Evolutionary conservation across 1,140 invertebrate genomes (phyloP), one percentile per base, ranked within the genome.

Genomic region (Aphelenchoides avenae): DNA sequence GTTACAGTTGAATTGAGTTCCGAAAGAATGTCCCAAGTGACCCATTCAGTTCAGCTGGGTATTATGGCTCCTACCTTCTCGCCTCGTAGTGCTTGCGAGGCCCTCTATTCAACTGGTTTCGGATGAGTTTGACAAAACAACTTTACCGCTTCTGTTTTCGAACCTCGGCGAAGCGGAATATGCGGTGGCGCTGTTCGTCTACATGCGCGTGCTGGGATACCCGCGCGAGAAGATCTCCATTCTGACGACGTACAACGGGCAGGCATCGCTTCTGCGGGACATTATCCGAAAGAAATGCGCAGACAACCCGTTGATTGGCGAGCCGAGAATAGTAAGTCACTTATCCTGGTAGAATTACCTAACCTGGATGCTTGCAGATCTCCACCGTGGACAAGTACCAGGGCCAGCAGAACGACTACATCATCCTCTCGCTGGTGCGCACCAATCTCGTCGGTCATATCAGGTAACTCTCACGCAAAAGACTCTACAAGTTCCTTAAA

Each of bases 141-240:
- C 24, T 50, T 50, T 9, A n/a, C n/a, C 57, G 46, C 40, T 65
- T 60, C 49, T 54, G 41, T 68, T 79, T 36, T 78, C 93, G 85
- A 99, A 99, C 83, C 81, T 99, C 15, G 93, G 90, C 0, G 95
- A 99, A 81, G 95, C 95, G 0, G 95, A 99, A 75, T 99, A 94
- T 78, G 87, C 92, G 56, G 92, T 97, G 0, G 92, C 91, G 0
- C 84, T 92, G 0, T 99, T 91, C 76, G 98, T 95, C 90, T 99
- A 92, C 75, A 98, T 99, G 94, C 80, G 95, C 51, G 80, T 99
- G 3, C 79, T 96, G 26, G 94, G 94, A 0, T 99, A 97, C 83
- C 91, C 94, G 0, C 89, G 92, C 0, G 86, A 92, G 49, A 92
- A 92, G 79, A 96, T 99, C 56, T 94, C 93, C 13, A 96, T 99